phyloP scores from a whole-genome alignment of 2,113 vertebrate species.

The Piaya cayana region DNA sequence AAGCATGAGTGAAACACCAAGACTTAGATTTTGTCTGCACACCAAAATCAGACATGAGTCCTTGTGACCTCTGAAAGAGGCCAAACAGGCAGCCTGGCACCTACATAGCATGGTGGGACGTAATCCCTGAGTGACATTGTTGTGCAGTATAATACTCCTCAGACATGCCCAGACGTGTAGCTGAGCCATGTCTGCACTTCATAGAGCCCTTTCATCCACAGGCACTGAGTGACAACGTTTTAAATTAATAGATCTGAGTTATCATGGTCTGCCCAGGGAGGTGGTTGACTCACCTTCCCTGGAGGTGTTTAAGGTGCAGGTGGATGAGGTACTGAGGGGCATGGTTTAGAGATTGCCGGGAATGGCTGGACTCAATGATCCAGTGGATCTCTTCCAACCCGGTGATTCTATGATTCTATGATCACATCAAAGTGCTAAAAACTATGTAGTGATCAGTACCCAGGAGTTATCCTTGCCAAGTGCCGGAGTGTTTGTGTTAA shows the following conservation, averaged over 20 bases:
- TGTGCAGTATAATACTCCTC: neutral
- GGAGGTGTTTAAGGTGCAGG: no score
- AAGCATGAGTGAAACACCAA: accelerated
- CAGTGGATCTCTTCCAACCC: no score
- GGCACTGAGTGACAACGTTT: neutral
- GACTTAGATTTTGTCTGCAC: neutral
- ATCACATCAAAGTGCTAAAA: neutral
- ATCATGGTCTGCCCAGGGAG: no score
- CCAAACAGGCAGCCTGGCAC: neutral
- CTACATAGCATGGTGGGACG: neutral
- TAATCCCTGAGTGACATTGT: neutral
- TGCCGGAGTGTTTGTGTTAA: neutral
- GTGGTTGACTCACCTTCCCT: no score
- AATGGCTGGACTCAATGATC: no score
- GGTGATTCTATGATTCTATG: no score
- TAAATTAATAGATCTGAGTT: neutral
- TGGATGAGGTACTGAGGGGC: no score
- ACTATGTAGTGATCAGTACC: accelerated
- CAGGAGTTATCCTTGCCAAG: accelerated
- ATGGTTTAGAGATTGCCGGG: no score
- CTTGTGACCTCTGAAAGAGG: neutral
- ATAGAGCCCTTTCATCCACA: neutral
- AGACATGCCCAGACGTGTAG: neutral
- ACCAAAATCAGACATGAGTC: neutral
- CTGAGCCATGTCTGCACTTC: neutral